These are phyloP conservation scores for Masnerella sp. DNA, from an alignment of 2,888 invertebrate genomes.

Conservation along the genomic window DNA sequence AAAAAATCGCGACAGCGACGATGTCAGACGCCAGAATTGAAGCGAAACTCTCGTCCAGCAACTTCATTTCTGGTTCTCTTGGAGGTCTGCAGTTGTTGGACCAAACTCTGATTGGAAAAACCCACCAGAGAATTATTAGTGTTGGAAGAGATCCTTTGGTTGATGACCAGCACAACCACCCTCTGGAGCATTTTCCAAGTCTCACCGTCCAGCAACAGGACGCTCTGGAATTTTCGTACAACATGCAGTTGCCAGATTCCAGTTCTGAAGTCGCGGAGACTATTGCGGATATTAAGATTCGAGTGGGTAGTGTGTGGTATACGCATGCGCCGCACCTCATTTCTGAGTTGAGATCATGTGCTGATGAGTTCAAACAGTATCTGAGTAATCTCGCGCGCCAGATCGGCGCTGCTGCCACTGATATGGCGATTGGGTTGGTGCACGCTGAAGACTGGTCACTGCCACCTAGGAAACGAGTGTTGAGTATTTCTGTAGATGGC, in stretches of 20 bases:
- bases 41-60: constrained; percentile 84
- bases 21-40: constrained; percentile 94
- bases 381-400: constrained; percentile 89
- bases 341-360: constrained; percentile 91
- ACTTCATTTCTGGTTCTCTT: constrained; percentile 88
- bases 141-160: constrained; percentile 88
- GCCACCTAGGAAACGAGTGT: constrained; percentile 79
- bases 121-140: constrained; percentile 90
- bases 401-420: constrained; percentile 93
- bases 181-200: constrained; percentile 72
- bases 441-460: constrained; percentile 81
- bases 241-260: constrained; percentile 58
- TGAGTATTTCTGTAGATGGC: constrained; percentile 77
- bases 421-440: constrained; percentile 94
- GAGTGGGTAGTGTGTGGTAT: constrained; percentile 85
- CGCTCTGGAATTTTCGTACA: constrained; percentile 80
- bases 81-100: constrained; percentile 95
- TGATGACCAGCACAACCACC: constrained; percentile 77
- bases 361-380: constrained; percentile 94
- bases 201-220: constrained; percentile 73
- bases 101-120: constrained; percentile 89
- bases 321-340: constrained; percentile 94
- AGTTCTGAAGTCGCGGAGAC: constrained; percentile 66
- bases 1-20: constrained; percentile 96
- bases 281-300: constrained; percentile 74